These are phyloP conservation scores for Opisthocomus hoazin DNA, from an alignment of 2,113 vertebrate genomes.

Conservation along the genomic window DNA sequence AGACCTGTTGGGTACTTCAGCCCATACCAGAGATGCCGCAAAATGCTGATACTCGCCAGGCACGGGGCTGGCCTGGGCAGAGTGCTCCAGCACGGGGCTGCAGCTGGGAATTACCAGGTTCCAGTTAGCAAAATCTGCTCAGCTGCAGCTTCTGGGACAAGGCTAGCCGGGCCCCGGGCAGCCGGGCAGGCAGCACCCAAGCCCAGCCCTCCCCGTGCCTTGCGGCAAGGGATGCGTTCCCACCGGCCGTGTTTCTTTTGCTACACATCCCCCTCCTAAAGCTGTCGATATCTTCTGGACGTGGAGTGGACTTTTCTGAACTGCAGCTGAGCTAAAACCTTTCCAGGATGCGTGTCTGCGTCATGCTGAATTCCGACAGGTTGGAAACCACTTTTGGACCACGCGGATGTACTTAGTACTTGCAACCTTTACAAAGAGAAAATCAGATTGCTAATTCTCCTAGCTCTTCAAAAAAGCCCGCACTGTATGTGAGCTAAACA, in stretches of 20 bases:
- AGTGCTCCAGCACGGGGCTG: neutral
- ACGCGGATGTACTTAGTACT: neutral
- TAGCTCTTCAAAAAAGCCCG: neutral
- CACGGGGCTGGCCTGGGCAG: neutral
- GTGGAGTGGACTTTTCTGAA: neutral
- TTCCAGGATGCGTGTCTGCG: rapidly evolving
- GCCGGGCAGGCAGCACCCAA: neutral
- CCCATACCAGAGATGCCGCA: rapidly evolving
- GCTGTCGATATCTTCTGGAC: too few species aligned
- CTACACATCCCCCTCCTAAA: neutral
- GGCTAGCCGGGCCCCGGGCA: neutral
- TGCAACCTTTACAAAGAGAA: neutral
- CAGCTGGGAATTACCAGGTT: neutral
- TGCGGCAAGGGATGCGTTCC: neutral
- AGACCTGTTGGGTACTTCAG: neutral
- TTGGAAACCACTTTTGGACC: neutral
- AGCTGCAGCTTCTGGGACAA: neutral
- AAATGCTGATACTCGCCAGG: rapidly evolving
- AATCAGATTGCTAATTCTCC: neutral
- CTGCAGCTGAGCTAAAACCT: neutral
- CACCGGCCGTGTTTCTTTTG: neutral
- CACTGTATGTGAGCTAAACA: neutral
- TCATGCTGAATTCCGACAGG: neutral
- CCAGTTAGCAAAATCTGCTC: neutral
- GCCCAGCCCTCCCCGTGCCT: neutral